Conservation (phyloP, 2,888 invertebrate species). For the Malachius bipustulatus region DNA sequence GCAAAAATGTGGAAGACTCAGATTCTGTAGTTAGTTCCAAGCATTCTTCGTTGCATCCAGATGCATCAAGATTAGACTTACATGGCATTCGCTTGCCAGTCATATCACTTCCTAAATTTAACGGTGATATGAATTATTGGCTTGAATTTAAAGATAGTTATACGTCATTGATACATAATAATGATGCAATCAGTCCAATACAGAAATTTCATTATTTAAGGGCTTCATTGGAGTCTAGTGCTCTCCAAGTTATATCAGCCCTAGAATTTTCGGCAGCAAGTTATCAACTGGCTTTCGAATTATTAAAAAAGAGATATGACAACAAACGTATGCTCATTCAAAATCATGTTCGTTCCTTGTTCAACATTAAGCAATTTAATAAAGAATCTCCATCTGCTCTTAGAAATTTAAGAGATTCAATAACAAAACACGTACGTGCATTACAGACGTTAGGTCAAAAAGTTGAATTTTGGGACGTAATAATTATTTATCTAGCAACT, state of each 20-base stretch:
- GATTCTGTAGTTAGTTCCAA: neutral
- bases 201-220: slow-evolving; percentile 3
- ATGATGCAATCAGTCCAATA: neutral
- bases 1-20: neutral
- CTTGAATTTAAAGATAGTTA: neutral
- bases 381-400: neutral
- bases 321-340: neutral
- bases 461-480: too few species aligned
- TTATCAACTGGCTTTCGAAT: neutral
- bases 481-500: neutral
- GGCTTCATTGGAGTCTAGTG: neutral
- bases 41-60: neutral
- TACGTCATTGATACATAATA: neutral
- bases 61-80: neutral
- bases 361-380: neutral
- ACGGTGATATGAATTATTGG: neutral
- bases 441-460: neutral
- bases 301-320: neutral
- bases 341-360: neutral
- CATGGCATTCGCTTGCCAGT: neutral
- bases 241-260: neutral
- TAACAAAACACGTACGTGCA: neutral
- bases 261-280: slow-evolving; percentile 2
- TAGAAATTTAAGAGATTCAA: neutral
- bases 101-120: too few species aligned